These are phyloP conservation scores for Micromesistius poutassou DNA, from an alignment of 2,797 vertebrate genomes.

Conservation along the genomic window DNA sequence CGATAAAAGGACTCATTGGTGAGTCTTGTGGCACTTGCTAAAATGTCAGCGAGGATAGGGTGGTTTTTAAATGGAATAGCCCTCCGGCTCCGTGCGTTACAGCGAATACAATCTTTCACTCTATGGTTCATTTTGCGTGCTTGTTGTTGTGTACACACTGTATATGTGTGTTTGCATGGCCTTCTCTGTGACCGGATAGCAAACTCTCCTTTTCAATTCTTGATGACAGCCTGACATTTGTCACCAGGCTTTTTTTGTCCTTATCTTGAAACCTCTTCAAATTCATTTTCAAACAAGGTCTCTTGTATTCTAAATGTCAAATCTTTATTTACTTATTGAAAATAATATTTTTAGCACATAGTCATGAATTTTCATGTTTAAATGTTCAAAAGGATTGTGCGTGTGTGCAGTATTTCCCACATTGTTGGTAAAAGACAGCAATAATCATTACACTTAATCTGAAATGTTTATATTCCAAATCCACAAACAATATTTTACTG, in stretches of 20 bases:
- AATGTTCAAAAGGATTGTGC: not conserved
- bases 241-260: not conserved
- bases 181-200: not conserved
- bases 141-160: not conserved
- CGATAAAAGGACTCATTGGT: slow-evolving; percentile 73
- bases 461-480: not conserved
- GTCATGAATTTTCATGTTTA: not conserved
- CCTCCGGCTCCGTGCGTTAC: not conserved
- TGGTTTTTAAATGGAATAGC: not conserved
- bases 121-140: not conserved
- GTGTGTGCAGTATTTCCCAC: not conserved
- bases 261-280: not conserved
- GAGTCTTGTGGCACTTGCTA: slow-evolving; percentile 14
- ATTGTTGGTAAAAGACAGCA: not conserved
- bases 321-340: not conserved
- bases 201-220: not conserved
- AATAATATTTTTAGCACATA: not conserved
- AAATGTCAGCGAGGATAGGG: not conserved
- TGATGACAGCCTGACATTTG: not conserved
- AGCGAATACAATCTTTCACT: not conserved
- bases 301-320: not conserved
- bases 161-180: not conserved
- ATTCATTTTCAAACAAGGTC: not conserved
- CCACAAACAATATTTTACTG: not conserved
- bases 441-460: not conserved